These are phyloP conservation scores for Platysteira castanea DNA, from an alignment of 2,113 vertebrate species.

Conservation along the genomic window DNA sequence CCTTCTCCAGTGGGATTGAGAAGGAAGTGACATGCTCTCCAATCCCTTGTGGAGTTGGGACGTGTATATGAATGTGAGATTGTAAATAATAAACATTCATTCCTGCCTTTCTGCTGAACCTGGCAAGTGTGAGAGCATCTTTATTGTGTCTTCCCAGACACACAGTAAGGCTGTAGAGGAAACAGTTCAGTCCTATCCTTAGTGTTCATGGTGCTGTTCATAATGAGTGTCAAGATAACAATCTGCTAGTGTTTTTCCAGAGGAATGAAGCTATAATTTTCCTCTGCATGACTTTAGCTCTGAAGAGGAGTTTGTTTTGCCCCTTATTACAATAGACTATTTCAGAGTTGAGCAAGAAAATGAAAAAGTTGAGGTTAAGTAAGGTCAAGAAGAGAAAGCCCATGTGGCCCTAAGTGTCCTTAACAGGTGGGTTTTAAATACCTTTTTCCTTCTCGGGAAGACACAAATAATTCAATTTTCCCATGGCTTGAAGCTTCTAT, in stretches of 20 bases:
- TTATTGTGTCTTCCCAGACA: no score
- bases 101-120: no score
- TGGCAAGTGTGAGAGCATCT: no score
- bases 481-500: not conserved
- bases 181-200: not conserved
- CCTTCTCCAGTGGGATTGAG: no score
- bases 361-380: constrained; percentile 13
- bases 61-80: no score
- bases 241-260: constrained; percentile 25
- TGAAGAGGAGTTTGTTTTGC: constrained; percentile 26
- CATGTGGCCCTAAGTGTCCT: not conserved
- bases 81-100: no score
- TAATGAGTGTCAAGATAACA: constrained; percentile 4
- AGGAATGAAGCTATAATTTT: constrained; percentile 12
- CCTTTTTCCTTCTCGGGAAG: not conserved
- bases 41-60: no score
- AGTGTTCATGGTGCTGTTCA: not conserved
- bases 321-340: not conserved
- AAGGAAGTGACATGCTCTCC: no score
- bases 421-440: not conserved
- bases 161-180: not conserved
- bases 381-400: not conserved
- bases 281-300: not conserved
- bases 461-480: not conserved
- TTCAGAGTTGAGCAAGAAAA: constrained; percentile 10